Conservation (phyloP, 2,797 vertebrate species). For the Anguilla pacifica region DNA sequence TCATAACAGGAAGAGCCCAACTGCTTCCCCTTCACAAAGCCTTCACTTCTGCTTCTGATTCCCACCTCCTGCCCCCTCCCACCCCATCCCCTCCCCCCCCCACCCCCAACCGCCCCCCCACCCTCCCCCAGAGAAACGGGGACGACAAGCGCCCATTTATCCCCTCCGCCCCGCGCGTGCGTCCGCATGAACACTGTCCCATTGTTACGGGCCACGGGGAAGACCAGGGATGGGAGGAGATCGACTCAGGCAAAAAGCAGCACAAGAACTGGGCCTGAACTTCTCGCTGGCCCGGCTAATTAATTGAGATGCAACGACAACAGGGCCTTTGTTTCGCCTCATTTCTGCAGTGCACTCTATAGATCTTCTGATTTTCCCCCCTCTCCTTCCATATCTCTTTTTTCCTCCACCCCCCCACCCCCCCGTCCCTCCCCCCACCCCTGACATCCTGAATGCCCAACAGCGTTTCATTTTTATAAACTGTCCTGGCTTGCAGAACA, state of each 20-base stretch:
- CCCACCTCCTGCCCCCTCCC: conserved; percentile 88
- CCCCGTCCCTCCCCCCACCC: conserved; percentile 4
- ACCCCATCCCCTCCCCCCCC: conserved; percentile 61
- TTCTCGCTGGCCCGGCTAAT: conserved; percentile 61
- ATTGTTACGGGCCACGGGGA: conserved; percentile 65
- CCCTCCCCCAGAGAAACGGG: conserved; percentile 73
- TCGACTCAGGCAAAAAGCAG: conserved; percentile 62
- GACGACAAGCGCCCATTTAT: conserved; percentile 73
- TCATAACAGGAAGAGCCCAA: conserved; percentile 99
- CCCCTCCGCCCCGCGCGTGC: conserved; percentile 51
- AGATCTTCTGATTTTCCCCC: neutral
- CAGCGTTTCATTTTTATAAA: neutral
- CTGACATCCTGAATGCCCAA: neutral
- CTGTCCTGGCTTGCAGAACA: neutral
- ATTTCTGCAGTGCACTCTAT: conserved; percentile 60
- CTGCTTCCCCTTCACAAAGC: conserved; percentile 99
- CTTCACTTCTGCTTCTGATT: conserved; percentile 98
- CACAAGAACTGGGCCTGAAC: conserved; percentile 65
- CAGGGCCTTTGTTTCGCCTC: conserved; percentile 60
- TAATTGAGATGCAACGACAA: conserved; percentile 66
- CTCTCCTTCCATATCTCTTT: conserved; percentile 32
- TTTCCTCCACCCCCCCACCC: conserved; percentile 45
- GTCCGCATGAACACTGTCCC: conserved; percentile 70
- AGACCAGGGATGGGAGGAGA: conserved; percentile 49
- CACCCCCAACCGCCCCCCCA: conserved; percentile 59